Conservation (phyloP, 2,888 invertebrate genomes). For the Altica lythri region DNA sequence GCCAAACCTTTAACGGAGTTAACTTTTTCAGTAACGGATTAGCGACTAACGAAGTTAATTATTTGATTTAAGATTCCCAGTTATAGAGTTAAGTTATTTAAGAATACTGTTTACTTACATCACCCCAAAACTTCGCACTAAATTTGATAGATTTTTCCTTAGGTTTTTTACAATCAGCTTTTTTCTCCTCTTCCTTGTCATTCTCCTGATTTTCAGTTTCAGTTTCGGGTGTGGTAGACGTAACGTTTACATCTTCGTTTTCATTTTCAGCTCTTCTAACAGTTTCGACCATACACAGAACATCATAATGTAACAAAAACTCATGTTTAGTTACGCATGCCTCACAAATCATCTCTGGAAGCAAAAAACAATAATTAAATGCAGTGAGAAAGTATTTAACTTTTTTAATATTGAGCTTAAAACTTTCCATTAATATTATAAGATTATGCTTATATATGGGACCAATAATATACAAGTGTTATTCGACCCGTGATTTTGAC, state of each 20-base stretch:
- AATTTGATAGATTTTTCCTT: conserved; percentile 53
- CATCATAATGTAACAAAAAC: conserved; percentile 75
- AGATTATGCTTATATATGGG: no score
- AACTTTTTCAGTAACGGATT: no score
- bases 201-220: conserved; percentile 26
- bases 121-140: conserved; percentile 75
- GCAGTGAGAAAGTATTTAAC: conserved; percentile 1
- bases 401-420: no score
- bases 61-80: no score
- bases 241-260: conserved; percentile 33
- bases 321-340: conserved; percentile 75
- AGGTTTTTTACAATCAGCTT: conserved; percentile 53
- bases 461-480: no score
- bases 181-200: conserved; percentile 20
- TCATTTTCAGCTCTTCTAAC: conserved; percentile 31
- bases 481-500: no score
- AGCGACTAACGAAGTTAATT: no score
- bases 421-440: no score
- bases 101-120: no score
- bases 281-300: conserved; percentile 50
- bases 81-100: no score
- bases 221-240: conserved; percentile 20
- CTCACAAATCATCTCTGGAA: conserved; percentile 79
- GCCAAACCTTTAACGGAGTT: no score
- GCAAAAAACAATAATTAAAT: conserved; percentile 3